phyloP scores from a whole-genome alignment of 2,797 vertebrate genomes.

The Sebastes cheni region DNA sequence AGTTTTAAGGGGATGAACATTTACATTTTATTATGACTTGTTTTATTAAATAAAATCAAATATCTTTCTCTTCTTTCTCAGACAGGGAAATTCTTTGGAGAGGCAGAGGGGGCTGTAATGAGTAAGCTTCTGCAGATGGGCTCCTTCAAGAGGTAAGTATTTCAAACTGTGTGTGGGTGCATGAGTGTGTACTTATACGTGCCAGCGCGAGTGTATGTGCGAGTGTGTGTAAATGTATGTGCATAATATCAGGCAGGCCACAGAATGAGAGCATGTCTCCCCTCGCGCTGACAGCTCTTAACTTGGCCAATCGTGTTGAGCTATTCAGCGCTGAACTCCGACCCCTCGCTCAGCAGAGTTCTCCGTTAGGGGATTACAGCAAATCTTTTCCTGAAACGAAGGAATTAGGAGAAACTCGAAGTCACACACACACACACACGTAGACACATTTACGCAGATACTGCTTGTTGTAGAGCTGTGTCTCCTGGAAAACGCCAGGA shows the following conservation, averaged over 20 bases:
- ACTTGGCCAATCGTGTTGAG: slow-evolving; percentile 68
- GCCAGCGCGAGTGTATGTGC: not conserved
- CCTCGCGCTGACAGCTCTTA: slow-evolving; percentile 70
- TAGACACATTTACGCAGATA: slow-evolving; percentile 22
- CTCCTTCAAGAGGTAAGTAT: slow-evolving; percentile 94
- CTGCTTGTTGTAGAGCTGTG: slow-evolving; percentile 24
- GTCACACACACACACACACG: slow-evolving; percentile 12
- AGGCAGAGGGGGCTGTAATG: slow-evolving; percentile 96
- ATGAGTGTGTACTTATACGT: not conserved
- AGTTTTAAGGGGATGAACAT: not conserved
- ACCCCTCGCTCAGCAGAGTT: slow-evolving; percentile 66
- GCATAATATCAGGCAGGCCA: slow-evolving; percentile 45
- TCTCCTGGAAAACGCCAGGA: slow-evolving; percentile 56
- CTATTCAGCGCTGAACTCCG: slow-evolving; percentile 70
- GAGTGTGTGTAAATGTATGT: slow-evolving; percentile 37
- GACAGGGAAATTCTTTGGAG: slow-evolving; percentile 96
- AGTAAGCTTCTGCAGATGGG: slow-evolving; percentile 95
- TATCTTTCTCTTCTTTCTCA: slow-evolving; percentile 61
- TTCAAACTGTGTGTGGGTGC: slow-evolving; percentile 14
- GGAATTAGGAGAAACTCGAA: slow-evolving; percentile 62
- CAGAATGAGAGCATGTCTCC: slow-evolving; percentile 69
- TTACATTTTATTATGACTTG: not conserved
- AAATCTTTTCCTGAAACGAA: slow-evolving; percentile 76
- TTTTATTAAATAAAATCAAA: slow-evolving; percentile 2
- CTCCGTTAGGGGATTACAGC: slow-evolving; percentile 75